A percentile compares a stretch with the other conserved stretches of the same genome.
Conservation (phyloP, 2,113 vertebrate genomes). For the Amblyornis subalaris region DNA sequence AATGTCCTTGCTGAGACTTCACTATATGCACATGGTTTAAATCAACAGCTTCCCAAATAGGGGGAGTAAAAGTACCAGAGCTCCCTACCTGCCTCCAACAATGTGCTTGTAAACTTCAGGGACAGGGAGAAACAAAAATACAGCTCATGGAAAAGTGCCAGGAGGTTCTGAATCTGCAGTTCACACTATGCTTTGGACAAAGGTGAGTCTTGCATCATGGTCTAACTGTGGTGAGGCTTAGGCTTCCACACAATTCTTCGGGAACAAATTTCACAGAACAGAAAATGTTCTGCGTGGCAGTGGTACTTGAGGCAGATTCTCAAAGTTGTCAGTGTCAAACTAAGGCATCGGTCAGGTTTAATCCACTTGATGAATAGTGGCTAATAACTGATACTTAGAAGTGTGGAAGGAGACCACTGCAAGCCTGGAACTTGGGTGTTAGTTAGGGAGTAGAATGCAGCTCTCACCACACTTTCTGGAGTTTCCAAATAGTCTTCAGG, state of each 20-base stretch:
- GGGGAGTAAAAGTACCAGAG: neutral
- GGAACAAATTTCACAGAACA: neutral
- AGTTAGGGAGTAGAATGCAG: neutral
- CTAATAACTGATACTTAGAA: neutral
- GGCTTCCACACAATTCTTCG: neutral
- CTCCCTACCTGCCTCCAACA: conserved; percentile 2
- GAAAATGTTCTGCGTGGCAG: neutral
- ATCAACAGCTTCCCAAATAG: conserved; percentile 28
- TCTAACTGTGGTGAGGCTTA: neutral
- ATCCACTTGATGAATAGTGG: neutral
- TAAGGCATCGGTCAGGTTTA: neutral
- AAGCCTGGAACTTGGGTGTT: neutral
- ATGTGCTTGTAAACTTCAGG: conserved; percentile 23
- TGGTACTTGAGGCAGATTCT: neutral
- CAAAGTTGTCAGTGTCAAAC: neutral
- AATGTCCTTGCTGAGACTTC: conserved; percentile 29
- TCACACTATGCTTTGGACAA: neutral
- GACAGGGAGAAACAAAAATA: conserved; percentile 26
- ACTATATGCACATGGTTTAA: conserved; percentile 49
- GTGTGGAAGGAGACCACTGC: neutral
- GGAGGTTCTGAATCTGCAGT: neutral
- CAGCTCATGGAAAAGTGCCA: neutral
- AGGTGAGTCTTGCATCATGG: neutral
- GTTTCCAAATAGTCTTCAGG: neutral
- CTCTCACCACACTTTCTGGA: neutral